These are phyloP conservation scores for Cuniculus paca DNA, from an alignment of 2,797 vertebrate species.

Conservation along the genomic window DNA sequence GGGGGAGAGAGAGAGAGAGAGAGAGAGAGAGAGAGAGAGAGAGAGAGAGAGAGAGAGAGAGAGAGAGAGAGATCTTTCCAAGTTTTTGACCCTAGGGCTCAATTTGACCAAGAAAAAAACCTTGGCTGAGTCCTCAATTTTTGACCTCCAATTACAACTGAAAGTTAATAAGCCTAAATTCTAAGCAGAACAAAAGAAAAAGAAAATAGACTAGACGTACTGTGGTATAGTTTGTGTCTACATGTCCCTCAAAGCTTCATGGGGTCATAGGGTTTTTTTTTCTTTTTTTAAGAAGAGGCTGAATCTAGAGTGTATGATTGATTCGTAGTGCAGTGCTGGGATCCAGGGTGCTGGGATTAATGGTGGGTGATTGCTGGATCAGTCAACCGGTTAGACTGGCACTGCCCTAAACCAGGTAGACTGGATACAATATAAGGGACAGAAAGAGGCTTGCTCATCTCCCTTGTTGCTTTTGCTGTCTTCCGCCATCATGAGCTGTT, in stretches of 20 bases:
- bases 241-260: not conserved
- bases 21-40: not conserved
- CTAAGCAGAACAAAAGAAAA: not conserved
- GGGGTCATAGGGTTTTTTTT: not conserved
- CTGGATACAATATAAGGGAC: not conserved
- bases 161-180: not conserved
- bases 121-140: not conserved
- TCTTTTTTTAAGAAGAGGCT: no score
- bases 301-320: no score
- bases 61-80: not conserved
- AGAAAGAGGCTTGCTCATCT: not conserved
- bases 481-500: not conserved
- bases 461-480: not conserved
- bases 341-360: not conserved
- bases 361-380: not conserved
- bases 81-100: not conserved
- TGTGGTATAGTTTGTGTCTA: not conserved
- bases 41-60: not conserved
- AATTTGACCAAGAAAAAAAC: conserved; percentile 10
- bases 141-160: not conserved
- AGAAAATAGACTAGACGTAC: not conserved
- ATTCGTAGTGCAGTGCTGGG: no score
- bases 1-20: no score
- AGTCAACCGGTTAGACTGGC: not conserved
- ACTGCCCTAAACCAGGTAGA: not conserved